phyloP scores from a whole-genome alignment of 1,140 invertebrate species.

The Ctenoplectra terminalis region DNA sequence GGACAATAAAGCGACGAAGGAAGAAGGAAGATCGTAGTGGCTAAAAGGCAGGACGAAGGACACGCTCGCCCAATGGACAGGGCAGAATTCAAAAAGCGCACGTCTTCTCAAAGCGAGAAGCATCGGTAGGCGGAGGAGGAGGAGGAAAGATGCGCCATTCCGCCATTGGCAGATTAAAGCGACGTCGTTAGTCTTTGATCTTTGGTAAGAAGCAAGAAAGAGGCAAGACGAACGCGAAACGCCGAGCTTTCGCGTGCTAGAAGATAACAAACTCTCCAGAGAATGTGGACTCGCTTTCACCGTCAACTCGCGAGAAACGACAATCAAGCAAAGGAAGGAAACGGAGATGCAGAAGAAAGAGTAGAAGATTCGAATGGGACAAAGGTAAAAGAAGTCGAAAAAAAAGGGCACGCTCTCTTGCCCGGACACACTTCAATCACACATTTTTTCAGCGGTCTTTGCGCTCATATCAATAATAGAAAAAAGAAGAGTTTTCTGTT shows the following conservation, averaged over 20 bases:
- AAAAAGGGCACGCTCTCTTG: neutral
- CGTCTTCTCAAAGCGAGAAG: conserved; percentile 4
- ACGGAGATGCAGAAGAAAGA: neutral
- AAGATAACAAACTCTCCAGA: conserved; percentile 32
- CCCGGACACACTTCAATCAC: conserved; percentile 8
- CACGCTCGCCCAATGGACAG: neutral
- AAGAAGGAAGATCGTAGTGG: neutral
- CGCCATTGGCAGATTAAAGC: conserved; percentile 75
- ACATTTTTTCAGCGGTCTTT: neutral
- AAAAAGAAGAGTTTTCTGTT: neutral
- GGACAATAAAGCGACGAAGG: neutral
- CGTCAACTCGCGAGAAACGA: conserved; percentile 32
- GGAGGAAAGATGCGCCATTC: conserved; percentile 40
- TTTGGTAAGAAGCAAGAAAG: conserved; percentile 43
- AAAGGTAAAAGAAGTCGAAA: neutral
- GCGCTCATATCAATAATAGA: too few species aligned
- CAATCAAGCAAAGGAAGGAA: conserved; percentile 32
- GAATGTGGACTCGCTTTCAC: conserved; percentile 29
- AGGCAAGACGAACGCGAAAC: conserved; percentile 55
- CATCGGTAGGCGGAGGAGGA: conserved; percentile 6
- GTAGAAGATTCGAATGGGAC: neutral
- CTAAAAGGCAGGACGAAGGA: conserved; percentile 17
- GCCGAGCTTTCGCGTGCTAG: conserved; percentile 17
- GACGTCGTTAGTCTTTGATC: conserved; percentile 66
- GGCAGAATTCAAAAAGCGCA: neutral